Base-by-base conservation (phyloP, 2,113 vertebrate species). In the human (Homo sapiens) region DNA sequence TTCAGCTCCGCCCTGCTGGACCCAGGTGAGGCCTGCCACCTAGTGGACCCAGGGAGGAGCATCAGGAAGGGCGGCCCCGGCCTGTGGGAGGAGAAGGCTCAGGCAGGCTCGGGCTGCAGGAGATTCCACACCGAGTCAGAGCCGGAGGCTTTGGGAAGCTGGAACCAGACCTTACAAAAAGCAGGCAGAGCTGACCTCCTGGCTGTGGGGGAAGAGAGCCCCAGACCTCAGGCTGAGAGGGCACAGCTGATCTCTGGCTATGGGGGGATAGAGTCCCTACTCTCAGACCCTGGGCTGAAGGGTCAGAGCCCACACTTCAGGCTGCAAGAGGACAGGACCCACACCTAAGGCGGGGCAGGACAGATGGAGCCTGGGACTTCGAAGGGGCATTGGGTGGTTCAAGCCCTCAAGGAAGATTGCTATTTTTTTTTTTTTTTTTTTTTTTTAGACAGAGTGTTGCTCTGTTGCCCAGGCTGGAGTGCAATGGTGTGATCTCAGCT, bases 1-100 rank as follows among this genome's bases (percentile, higher is more conserved):
- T 45, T 5, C 83, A 13, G 89, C 10, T 75, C 7, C 59, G 7
- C 7, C 35, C 35, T 2, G 0, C 5, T 27, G 9, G 52, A 10
- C 70, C 25, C 88, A 8, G 6, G 27, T 4, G 57, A 90, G n/a
- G 72, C 73, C 94, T 80, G 98, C 97, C 97, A 55, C 89, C 97
- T 96, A 84, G 97, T 14, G 96, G 97, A 20, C 85, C 1, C 35
- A 0, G 66, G 38, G n/a, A n/a, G 81, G 57, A 50, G 57, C 0
- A 23, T 23, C 61, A 17, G 5, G 17, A 59, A 2, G 89, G 23
- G 48, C 4, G n/a, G 30, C 30, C 20, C 16, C 2, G 22, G 57
- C 35, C 43, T 5, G 7, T 0, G 43, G 14, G 25, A 13, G n/a
- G 12, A 8, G 23, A 25, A 45, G 52, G 18, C 57, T 25, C 40